Evolutionary conservation across 2,113 vertebrate genomes (phyloP), one percentile per base, ranked within the genome.

Genomic region (Bos javanicus): DNA sequence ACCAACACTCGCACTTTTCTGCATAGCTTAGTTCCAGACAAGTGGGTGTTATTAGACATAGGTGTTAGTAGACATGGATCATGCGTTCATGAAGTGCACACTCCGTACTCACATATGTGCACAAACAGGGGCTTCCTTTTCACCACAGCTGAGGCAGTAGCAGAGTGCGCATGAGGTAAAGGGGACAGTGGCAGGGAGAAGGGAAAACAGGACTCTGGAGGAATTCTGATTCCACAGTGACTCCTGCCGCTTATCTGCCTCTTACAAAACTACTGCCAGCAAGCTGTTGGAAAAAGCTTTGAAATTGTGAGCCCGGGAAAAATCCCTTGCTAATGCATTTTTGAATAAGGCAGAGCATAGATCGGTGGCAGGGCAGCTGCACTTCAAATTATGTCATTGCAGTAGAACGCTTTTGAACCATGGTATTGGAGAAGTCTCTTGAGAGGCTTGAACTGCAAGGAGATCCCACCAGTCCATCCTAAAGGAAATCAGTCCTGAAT

Each of bases 331-430:
- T 97, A 30, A 97, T 97, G 64, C 85, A n/a, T 97, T 97, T 57
- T 33, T 87, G 4, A 36, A 87, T 54, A 94, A 97, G 28, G 23
- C 85, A 83, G 88, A 97, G 87, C 78, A n/a, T 80, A 97, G 95
- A 95, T 97, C 97, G 96, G 93, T 96, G 95, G 81, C 80, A 86
- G 67, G 56, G 91, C 91, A 92, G 91, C 85, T 92, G 50, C 46
- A 91, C 83, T 95, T 97, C 97, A 94, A 97, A 71, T 67, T 74
- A 96, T 48, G 74, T 96, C 86, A 95, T 98, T 94, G n/a, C 19
- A 39, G n/a, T 71, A 39, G 67, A 39, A 39, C 1, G 10, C 67
- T 23, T 36, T 71, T 71, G 67, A 39, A 71, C 67, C 2, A 5
- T 23, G 67, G n/a, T 71, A 10, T 23, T 39, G 67, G 19, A 39